Base-by-base conservation (phyloP, 2,888 invertebrate genomes). In the Tribolium freemani region DNA sequence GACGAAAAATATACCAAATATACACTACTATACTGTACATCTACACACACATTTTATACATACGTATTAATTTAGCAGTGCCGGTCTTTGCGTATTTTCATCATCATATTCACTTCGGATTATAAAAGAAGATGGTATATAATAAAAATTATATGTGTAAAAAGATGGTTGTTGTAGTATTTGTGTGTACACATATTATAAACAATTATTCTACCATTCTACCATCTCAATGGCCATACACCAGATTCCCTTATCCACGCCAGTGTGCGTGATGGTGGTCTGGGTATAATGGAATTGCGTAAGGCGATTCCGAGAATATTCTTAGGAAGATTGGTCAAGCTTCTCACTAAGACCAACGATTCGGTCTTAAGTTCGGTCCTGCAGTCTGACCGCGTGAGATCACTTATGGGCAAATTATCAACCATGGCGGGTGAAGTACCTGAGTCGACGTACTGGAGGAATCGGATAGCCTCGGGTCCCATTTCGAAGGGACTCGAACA, bases 271-370 rank as follows among this genome's bases (percentile, higher is more conserved):
- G 80, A 80, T 46, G 82, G 81, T 2, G 80, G 80, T 0, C 72
- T 82, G n/a, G 82, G 82, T 3, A 54, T 83, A 0, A 56, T 70
- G 16, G 70, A 79, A 21, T 69, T 81, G 20, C 26, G 78, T 0
- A n/a, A 9, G 0, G 4, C 54, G 0, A 73, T 79, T 9, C 80
- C 81, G 0, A 9, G 58, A 0, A 67, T 70, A 0, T 53, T 73
- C 9, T 48, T 75, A 0, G 11, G 60, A 1, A 10, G 80, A 1
- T 2, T 79, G 31, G n/a, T 16, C 0, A 6, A n/a, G 2, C 60
- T 21, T 2, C 51, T 10, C 5, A 30, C 8, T 53, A 20, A n/a
- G 0, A 11, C 30, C 3, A 51, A 71, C 3, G 79, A 79, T 30
- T 6, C 4, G 4, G 44, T 56, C 6, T 10, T 76, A 8, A 5